Conservation (phyloP, 2,888 invertebrate species). For the Trichacis sp. region DNA sequence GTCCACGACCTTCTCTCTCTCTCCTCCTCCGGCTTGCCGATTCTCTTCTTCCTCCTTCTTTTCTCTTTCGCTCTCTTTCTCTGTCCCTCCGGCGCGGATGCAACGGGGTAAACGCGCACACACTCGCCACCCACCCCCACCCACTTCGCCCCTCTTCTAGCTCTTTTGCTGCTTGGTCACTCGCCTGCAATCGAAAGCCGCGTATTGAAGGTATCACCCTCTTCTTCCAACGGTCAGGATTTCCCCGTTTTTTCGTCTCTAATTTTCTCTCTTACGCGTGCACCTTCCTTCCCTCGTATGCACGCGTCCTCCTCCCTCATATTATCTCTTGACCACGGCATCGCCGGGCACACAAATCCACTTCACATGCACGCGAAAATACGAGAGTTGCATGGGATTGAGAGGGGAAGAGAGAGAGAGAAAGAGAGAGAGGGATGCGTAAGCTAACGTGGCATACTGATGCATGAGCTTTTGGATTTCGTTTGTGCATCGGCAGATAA, state of each 20-base stretch:
- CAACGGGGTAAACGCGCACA: slow-evolving; percentile 18
- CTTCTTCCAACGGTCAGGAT: slow-evolving; percentile 34
- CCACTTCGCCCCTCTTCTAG: slow-evolving; percentile 31
- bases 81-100: slow-evolving; percentile 30
- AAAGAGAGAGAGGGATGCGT: slow-evolving; percentile 10
- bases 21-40: slow-evolving; percentile 27
- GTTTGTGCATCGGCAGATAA: slow-evolving; percentile 61
- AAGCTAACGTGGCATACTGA: slow-evolving; percentile 16
- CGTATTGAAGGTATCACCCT: slow-evolving; percentile 44
- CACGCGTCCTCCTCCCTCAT: slow-evolving; percentile 32
- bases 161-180: slow-evolving; percentile 47
- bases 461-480: slow-evolving; percentile 57
- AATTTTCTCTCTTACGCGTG: slow-evolving; percentile 23
- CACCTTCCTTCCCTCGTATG: slow-evolving; percentile 29
- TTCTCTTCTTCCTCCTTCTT: slow-evolving; percentile 7
- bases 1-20: slow-evolving; percentile 33
- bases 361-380: slow-evolving; percentile 43
- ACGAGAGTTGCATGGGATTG: slow-evolving; percentile 21
- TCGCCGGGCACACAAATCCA: slow-evolving; percentile 43
- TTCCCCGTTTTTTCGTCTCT: slow-evolving; percentile 37
- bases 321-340: slow-evolving; percentile 41
- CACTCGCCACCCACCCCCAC: slow-evolving; percentile 31
- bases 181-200: slow-evolving; percentile 46
- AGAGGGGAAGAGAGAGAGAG: slow-evolving; percentile 31
- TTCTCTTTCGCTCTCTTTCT: slow-evolving; percentile 34